Conservation (phyloP, 1,140 invertebrate genomes). For the Venturia canescens region DNA sequence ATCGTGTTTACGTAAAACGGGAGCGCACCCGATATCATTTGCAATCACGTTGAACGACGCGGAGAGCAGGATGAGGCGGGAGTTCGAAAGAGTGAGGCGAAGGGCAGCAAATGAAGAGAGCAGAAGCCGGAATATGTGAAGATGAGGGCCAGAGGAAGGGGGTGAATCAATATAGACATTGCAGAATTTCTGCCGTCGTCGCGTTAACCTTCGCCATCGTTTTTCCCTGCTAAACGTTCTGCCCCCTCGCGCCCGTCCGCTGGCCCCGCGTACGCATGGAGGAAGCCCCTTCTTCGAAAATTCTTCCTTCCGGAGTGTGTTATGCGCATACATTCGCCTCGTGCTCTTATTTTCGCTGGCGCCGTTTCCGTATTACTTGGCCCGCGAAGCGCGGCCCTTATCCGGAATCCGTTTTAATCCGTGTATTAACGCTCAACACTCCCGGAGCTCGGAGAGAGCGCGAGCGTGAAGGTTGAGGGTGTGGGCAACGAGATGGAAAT, state of each 20-base stretch:
- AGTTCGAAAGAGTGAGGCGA: not conserved
- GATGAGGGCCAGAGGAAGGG: not conserved
- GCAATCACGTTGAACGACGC: not conserved
- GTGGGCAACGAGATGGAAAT: not conserved
- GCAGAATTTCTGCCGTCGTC: not conserved
- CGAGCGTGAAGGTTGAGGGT: no score
- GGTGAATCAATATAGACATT: not conserved
- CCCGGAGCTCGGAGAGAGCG: no score
- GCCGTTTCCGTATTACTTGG: conserved; percentile 24
- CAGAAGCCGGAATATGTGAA: not conserved
- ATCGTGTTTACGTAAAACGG: not conserved
- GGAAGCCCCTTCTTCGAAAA: not conserved
- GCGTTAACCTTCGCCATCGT: not conserved
- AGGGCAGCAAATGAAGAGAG: not conserved
- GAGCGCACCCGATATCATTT: no score
- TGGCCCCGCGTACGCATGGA: no score
- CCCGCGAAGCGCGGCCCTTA: conserved; percentile 4
- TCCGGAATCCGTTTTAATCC: conserved; percentile 22
- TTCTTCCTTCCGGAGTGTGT: conserved; percentile 17
- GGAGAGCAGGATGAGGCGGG: not conserved
- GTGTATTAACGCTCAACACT: conserved; percentile 7
- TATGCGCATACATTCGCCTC: conserved; percentile 31
- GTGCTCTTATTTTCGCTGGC: not conserved
- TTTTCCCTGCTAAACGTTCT: not conserved
- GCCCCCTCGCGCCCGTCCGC: no score